Base-by-base conservation (phyloP, 2,797 vertebrate genomes). In the Phrynocephalus forsythii region DNA sequence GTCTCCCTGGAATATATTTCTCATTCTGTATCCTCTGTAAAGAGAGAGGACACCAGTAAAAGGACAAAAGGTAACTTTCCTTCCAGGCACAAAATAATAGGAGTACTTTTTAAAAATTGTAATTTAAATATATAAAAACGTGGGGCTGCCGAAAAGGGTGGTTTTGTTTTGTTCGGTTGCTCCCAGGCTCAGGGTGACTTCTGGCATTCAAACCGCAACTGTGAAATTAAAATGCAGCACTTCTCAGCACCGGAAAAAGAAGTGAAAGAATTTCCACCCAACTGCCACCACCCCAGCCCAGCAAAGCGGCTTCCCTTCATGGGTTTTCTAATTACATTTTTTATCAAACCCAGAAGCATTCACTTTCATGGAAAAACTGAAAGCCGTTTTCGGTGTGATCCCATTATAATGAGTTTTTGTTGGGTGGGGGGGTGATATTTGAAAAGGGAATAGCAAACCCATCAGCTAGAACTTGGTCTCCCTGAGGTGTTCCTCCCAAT, bases 281-380 rank as follows among this genome's bases (percentile, higher is more conserved):
- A 6, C 68, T 48, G 28, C 50, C 10, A 1, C 7, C 1, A 66
- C 56, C 30, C 8, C 30, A 3, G 10, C 18, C 48, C 18, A 10
- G 4, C 20, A n/a, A 30, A 50, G 16, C 16, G 22, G 20, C 79
- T 69, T 44, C 26, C 48, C 81, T 7, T 3, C 18, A 22, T 5
- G 28, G 48, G 48, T 48, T 71, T 71, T 83, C 71, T 83, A 83
- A 52, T 83, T 83, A 68, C 68, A 82, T 82, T 82, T 83, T 44
- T 69, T 71, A 30, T 52, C 67, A 52, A 24, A 67, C 60, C 60
- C 13, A 7, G 1, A 24, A 28, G n/a, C 30, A 0, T 60, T 73
- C 11, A 15, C 28, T 73, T 30, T 60, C 48, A 56, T 16, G 48
- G 82, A 38, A 30, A 73, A 60, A 73, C 20, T 15, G n/a, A 56